Conservation (phyloP, 2,888 invertebrate species). For the Eupithecia insigniata region DNA sequence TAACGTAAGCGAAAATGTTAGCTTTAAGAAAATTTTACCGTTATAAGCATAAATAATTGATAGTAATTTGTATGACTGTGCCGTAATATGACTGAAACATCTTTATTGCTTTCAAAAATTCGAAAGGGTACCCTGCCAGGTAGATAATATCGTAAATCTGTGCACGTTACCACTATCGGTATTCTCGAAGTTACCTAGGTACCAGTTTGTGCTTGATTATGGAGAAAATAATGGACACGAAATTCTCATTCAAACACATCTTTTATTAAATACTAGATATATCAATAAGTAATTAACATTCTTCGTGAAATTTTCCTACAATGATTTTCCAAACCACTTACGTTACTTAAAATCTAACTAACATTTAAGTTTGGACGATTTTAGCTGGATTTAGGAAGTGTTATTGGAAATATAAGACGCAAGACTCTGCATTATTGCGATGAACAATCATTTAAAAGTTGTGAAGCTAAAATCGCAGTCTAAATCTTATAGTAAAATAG, state of each 20-base stretch:
- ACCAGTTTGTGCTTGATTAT: background rate
- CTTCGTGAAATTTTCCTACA: slow-evolving; percentile 71
- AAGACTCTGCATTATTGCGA: slow-evolving; percentile 17
- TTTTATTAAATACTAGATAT: slow-evolving; percentile 70
- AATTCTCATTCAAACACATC: slow-evolving; percentile 75
- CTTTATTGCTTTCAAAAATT: background rate
- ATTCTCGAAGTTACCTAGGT: background rate
- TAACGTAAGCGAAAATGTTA: no score
- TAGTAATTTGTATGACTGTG: no score
- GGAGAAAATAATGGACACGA: slow-evolving; percentile 46
- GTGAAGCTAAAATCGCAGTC: slow-evolving; percentile 61
- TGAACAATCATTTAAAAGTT: slow-evolving; percentile 50
- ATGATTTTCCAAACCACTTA: slow-evolving; percentile 79
- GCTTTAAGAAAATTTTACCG: no score
- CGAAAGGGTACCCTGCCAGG: no score
- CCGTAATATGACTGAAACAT: background rate
- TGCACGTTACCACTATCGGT: background rate
- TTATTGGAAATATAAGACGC: slow-evolving; percentile 11
- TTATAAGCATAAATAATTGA: no score
- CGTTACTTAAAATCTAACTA: slow-evolving; percentile 71
- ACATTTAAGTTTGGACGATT: slow-evolving; percentile 75
- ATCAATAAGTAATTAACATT: slow-evolving; percentile 72
- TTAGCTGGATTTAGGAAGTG: slow-evolving; percentile 47
- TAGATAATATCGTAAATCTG: no score
- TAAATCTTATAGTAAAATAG: slow-evolving; percentile 58